These are phyloP conservation scores for Ephydatia muelleri DNA, from an alignment of 37 sponge, comb jelly and placozoan species.

Conservation along the genomic window DNA sequence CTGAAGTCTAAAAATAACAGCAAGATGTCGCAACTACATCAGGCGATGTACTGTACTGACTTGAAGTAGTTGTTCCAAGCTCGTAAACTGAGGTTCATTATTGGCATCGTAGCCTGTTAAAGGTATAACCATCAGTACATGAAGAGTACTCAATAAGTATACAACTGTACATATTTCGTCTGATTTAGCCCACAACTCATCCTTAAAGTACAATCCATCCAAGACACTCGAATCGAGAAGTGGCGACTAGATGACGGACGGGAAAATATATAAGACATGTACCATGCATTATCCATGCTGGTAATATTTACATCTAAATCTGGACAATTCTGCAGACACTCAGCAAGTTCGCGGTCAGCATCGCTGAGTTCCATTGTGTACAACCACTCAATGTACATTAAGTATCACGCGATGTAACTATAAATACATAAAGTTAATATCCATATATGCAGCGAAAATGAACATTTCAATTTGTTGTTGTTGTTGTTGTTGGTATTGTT, in stretches of 20 bases:
- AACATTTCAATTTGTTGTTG: too few species aligned
- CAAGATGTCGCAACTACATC: not conserved
- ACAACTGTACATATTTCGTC: not conserved
- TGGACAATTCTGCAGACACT: slow-evolving; percentile 54
- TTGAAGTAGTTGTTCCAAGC: not conserved
- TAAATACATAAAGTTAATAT: not conserved
- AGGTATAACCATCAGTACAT: not conserved
- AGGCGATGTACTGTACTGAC: not conserved
- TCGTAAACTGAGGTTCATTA: not conserved
- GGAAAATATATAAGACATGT: not conserved
- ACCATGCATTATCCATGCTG: too few species aligned
- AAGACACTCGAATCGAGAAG: slow-evolving; percentile 25
- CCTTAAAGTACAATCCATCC: slow-evolving; percentile 17
- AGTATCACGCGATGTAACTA: not conserved
- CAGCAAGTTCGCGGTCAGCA: slow-evolving; percentile 29
- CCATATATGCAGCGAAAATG: too few species aligned
- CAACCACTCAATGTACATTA: not conserved
- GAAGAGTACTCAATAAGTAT: not conserved
- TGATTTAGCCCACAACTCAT: slow-evolving; percentile 29
- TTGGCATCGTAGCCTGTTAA: not conserved
- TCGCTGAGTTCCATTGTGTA: slow-evolving; percentile 4
- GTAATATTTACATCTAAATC: slow-evolving; percentile 38
- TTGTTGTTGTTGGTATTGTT: too few species aligned
- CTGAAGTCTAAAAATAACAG: not conserved
- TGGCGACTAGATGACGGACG: not conserved